Base-by-base conservation (phyloP, 2,797 vertebrate species). In the Lacerta agilis region DNA sequence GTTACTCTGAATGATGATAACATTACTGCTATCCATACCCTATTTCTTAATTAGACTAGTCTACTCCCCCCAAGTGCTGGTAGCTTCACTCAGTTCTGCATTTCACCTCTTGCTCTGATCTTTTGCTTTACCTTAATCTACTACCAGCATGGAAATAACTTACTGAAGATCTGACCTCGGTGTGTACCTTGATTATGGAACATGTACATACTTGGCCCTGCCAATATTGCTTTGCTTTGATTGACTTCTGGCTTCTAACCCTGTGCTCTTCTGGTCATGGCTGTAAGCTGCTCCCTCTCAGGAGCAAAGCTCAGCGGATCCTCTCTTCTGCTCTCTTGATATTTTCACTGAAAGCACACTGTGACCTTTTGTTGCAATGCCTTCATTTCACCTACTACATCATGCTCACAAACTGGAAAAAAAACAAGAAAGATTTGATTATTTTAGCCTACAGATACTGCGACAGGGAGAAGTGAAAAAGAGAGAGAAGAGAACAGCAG, bases 351-450 rank as follows among this genome's bases (percentile, higher is more conserved):
- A 76, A 91, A 82, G 8, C 75, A 43, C 73, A 0, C 2, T 72
- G 4, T 55, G 15, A 82, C 2, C 4, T 82, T 64, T 83, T 86
- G 58, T 55, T 38, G 7, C 1, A 36, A 76, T 43, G 76, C 13
- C 67, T 88, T 64, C 45, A 33, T n/a, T 91, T 85, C 86, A 79
- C 82, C 20, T 82, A 8, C 36, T n/a, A 1, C 41, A 4, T 67
- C 29, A 41, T 58, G 8, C 27, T 66, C 36, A 83, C 89, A 29
- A 77, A 45, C 8, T 72, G 55, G 85, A 92, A 80, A 95, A 95
- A 88, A 33, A 73, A 38, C 1, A 69, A 23, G 17, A 1, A 20
- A 79, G 77, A 86, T 82, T 55, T 86, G 72, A 2, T 33, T 43
- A 49, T 75, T 91, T 78, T 13, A 82, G 82, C 71, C 18, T 43